Conservation (phyloP, 2,797 vertebrate species). For the Pantherophis vulpinus region DNA sequence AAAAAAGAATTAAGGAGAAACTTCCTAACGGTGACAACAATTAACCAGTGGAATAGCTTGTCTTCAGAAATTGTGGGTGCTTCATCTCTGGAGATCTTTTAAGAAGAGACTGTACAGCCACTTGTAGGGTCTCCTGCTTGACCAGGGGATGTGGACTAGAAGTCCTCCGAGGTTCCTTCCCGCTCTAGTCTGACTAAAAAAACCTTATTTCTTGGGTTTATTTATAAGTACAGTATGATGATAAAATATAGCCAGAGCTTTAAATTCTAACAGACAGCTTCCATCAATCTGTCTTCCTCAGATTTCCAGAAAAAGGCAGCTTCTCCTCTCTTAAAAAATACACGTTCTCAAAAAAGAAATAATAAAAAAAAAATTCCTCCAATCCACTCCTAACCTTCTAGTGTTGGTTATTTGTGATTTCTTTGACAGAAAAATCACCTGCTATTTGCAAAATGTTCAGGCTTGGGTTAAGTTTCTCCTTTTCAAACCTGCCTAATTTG, state of each 20-base stretch:
- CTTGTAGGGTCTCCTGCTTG: too few relatives aligned
- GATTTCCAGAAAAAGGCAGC: not conserved
- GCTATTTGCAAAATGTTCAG: not conserved
- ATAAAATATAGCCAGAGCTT: not conserved
- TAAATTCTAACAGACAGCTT: not conserved
- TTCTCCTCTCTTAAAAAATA: not conserved
- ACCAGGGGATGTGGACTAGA: too few relatives aligned
- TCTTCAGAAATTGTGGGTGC: too few relatives aligned
- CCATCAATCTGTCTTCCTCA: not conserved
- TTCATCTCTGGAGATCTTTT: too few relatives aligned
- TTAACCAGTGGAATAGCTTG: too few relatives aligned
- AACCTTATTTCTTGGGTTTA: not conserved
- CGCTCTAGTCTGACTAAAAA: too few relatives aligned
- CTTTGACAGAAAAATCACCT: not conserved
- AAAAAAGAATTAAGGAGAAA: too few relatives aligned
- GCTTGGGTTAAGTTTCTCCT: not conserved
- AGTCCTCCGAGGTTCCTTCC: too few relatives aligned
- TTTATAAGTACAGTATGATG: not conserved
- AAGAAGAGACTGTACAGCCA: too few relatives aligned
- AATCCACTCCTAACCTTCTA: not conserved
- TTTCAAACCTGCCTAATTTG: not conserved
- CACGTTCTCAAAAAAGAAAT: not conserved
- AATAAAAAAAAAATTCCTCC: not conserved
- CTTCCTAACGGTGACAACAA: too few relatives aligned
- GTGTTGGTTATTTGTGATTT: not conserved